Percentiles rank a stretch among this genome's conserved stretches.
phyloP scores from a whole-genome alignment of 2,888 invertebrate species.

The Cotesia congregata region DNA sequence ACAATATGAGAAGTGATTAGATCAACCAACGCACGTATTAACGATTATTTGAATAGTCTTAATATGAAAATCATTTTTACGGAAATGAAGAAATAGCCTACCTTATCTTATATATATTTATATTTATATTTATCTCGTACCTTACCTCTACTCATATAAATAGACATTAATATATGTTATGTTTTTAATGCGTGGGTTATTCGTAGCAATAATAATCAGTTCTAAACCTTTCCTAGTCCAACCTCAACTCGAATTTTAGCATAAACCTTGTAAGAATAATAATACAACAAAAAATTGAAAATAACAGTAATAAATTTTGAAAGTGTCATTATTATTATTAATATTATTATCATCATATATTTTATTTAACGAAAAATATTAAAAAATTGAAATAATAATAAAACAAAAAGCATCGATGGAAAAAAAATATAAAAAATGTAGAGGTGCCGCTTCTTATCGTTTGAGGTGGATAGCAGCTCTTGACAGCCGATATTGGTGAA shows the following conservation, averaged over 20 bases:
- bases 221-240: neutral
- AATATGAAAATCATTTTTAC: neutral
- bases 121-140: neutral
- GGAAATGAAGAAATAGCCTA: neutral
- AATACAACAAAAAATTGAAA: neutral
- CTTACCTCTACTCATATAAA: neutral
- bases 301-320: too few relatives aligned
- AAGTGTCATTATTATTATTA: too few relatives aligned
- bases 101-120: neutral
- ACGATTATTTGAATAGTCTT: constrained; percentile 1
- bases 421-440: neutral
- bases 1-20: neutral
- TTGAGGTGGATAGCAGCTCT: constrained; percentile 33
- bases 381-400: neutral
- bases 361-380: too few relatives aligned
- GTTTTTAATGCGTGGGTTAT: constrained; percentile 1
- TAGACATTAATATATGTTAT: neutral
- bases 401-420: neutral
- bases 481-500: constrained; percentile 47
- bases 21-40: constrained; percentile 1
- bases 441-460: constrained; percentile 41
- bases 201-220: neutral
- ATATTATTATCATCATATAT: too few relatives aligned
- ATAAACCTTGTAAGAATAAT: neutral
- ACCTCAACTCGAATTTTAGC: neutral